These are phyloP conservation scores for Neoaliturus tenellus DNA, from an alignment of 2,888 invertebrate genomes.

Conservation along the genomic window DNA sequence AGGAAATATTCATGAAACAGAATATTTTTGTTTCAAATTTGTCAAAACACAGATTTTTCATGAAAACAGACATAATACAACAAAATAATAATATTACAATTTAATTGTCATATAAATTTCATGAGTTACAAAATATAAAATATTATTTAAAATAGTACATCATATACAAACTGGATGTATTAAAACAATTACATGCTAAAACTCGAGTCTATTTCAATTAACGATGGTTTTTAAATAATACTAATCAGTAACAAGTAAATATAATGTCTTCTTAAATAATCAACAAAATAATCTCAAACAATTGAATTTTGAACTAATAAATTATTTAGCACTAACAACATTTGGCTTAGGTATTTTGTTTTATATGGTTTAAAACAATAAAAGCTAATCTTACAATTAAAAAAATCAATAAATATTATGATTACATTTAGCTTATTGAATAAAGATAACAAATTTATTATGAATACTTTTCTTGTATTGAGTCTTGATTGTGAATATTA, in stretches of 20 bases:
- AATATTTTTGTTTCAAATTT: too few species aligned
- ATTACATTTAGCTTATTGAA: background rate
- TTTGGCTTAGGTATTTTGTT: constrained; percentile 2
- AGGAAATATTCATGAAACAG: too few species aligned
- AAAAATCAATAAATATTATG: background rate
- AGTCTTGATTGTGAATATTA: too few species aligned
- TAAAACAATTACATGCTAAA: background rate
- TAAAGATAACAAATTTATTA: background rate
- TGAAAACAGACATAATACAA: too few species aligned
- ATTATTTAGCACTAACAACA: background rate
- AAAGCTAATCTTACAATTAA: background rate
- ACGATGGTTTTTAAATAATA: background rate
- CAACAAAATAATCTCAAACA: background rate
- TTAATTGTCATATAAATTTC: constrained; percentile 14
- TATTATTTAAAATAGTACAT: constrained; percentile 32
- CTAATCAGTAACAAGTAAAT: background rate
- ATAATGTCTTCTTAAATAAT: background rate
- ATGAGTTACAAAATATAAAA: constrained; percentile 27
- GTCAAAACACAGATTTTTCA: too few species aligned
- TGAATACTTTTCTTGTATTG: too few species aligned
- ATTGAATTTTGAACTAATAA: background rate
- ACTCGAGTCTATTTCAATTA: background rate
- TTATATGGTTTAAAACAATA: background rate
- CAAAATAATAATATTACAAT: constrained; percentile 29
- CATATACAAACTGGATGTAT: background rate